phyloP scores from a whole-genome alignment of 2,888 invertebrate species.

The Eristalis tenax region DNA sequence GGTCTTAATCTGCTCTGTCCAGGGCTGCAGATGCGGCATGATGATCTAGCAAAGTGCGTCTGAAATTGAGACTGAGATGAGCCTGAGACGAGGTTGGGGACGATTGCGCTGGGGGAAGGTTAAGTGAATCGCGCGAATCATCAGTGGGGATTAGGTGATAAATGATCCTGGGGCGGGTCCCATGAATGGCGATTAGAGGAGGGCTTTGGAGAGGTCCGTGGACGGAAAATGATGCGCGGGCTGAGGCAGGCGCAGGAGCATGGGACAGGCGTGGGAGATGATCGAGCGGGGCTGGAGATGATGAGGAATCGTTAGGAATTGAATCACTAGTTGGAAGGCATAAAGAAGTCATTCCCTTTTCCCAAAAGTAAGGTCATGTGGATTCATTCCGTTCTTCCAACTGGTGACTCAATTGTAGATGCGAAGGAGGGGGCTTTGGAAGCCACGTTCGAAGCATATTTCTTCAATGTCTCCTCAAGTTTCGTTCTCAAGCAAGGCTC shows the following conservation, averaged over 20 bases:
- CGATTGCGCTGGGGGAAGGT: not conserved
- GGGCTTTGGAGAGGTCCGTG: not conserved
- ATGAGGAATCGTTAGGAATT: too few relatives aligned
- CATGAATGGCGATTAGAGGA: not conserved
- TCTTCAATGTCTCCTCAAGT: too few relatives aligned
- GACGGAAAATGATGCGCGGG: not conserved
- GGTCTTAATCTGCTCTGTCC: not conserved
- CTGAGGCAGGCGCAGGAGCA: not conserved
- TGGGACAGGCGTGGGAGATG: not conserved
- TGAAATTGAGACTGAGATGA: not conserved
- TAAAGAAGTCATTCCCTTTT: too few relatives aligned
- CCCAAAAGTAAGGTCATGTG: too few relatives aligned
- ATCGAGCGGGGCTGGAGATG: too few relatives aligned
- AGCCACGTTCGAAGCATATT: too few relatives aligned
- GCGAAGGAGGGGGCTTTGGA: too few relatives aligned
- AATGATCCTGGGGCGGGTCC: not conserved
- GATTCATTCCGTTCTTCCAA: too few relatives aligned
- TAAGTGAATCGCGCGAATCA: not conserved
- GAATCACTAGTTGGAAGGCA: too few relatives aligned
- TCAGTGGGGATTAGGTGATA: not conserved
- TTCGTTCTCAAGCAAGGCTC: too few relatives aligned
- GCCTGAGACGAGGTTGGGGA: not conserved
- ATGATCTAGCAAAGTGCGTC: not conserved
- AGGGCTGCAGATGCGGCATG: not conserved
- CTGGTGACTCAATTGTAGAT: too few relatives aligned